Evolutionary conservation across 2,888 invertebrate species (phyloP).

Genomic region (Xanthorhoe designata): DNA sequence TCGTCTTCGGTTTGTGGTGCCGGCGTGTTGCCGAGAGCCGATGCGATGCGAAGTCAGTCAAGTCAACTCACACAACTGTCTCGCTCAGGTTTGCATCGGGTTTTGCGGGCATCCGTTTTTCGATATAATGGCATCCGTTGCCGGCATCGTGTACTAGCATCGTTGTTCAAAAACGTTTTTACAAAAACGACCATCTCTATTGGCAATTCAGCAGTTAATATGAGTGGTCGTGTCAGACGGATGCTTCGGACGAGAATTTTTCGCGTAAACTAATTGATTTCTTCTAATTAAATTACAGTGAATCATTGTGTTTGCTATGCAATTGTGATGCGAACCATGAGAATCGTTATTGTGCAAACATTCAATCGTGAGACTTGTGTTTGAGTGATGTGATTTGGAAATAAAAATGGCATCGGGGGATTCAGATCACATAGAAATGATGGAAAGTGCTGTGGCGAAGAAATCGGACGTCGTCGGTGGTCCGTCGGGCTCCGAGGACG

Average conservation of each 20-base stretch:
- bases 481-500: conserved; percentile 86
- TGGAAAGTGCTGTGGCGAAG: conserved; percentile 88
- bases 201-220: too few species aligned
- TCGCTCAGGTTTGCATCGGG: too few species aligned
- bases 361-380: conserved; percentile 70
- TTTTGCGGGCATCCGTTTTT: too few species aligned
- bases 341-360: conserved; percentile 71
- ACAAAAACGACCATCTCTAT: too few species aligned
- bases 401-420: conserved; percentile 93
- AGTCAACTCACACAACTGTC: too few species aligned
- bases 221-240: conserved; percentile 81
- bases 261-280: conserved; percentile 83
- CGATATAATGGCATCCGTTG: too few species aligned
- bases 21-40: too few species aligned
- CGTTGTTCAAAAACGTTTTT: too few species aligned
- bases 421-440: conserved; percentile 91
- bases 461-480: conserved; percentile 86
- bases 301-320: conserved; percentile 76
- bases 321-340: conserved; percentile 81
- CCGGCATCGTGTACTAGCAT: too few species aligned
- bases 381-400: conserved; percentile 79
- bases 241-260: conserved; percentile 77
- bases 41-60: too few species aligned
- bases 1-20: too few species aligned
- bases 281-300: conserved; percentile 83